A percentile compares a stretch with the other conserved stretches of the same genome.
Conservation (phyloP, 2,888 invertebrate genomes). For the Pseudococcus viburni region DNA sequence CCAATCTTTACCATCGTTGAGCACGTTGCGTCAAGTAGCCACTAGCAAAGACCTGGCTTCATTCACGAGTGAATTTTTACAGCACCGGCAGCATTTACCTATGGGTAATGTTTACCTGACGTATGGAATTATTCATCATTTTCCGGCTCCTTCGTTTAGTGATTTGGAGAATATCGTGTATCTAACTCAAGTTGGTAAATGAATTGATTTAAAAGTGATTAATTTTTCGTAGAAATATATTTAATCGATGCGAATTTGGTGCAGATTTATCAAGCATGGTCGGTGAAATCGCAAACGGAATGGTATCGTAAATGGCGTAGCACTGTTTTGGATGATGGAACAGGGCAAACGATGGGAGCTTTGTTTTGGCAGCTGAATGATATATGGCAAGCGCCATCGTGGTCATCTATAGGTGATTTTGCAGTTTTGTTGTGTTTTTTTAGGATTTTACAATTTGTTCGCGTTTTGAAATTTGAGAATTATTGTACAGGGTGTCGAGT, state of each 20-base stretch:
- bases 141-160: slow-evolving; percentile 76
- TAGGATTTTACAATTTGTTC: too few species aligned
- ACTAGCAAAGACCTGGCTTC: slow-evolving; percentile 73
- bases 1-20: slow-evolving; percentile 87
- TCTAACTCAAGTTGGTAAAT: slow-evolving; percentile 83
- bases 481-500: too few species aligned
- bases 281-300: slow-evolving; percentile 88
- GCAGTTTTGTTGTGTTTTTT: too few species aligned
- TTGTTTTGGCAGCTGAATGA: slow-evolving; percentile 99
- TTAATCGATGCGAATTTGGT: neutral
- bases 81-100: slow-evolving; percentile 90
- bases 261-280: slow-evolving; percentile 85
- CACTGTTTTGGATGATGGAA: slow-evolving; percentile 73
- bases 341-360: slow-evolving; percentile 92
- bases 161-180: slow-evolving; percentile 82
- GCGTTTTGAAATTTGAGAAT: neutral
- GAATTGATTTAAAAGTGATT: neutral
- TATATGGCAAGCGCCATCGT: slow-evolving; percentile 97
- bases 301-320: slow-evolving; percentile 79
- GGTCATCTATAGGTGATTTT: slow-evolving; percentile 86
- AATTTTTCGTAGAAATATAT: too few species aligned
- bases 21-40: slow-evolving; percentile 78
- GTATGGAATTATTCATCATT: slow-evolving; percentile 77
- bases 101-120: slow-evolving; percentile 79
- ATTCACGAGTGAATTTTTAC: slow-evolving; percentile 76